Evolutionary conservation across 2,888 invertebrate genomes (phyloP).

Genomic region (Neria commutata): DNA sequence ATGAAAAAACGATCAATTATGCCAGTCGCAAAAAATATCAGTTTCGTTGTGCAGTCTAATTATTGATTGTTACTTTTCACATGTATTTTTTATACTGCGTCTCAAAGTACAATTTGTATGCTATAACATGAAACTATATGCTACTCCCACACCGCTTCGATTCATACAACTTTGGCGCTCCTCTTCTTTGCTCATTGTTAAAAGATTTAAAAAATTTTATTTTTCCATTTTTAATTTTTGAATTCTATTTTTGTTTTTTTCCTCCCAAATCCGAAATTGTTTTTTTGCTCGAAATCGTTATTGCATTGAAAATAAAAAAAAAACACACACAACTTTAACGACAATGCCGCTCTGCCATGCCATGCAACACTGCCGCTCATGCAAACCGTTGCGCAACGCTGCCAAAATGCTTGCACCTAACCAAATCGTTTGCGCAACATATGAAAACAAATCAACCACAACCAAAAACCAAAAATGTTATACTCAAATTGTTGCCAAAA

Average conservation of each 20-base stretch:
- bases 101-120: no score
- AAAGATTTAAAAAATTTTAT: slow-evolving; percentile 10
- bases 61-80: no score
- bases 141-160: no score
- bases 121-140: no score
- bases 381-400: slow-evolving; percentile 28
- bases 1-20: no score
- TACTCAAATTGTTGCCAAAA: slow-evolving; percentile 44
- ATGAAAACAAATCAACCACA: slow-evolving; percentile 30
- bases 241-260: slow-evolving; percentile 39
- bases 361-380: slow-evolving; percentile 42
- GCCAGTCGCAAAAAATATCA: no score
- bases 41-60: no score
- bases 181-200: neutral
- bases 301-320: slow-evolving; percentile 13
- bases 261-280: no score
- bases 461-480: slow-evolving; percentile 42
- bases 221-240: slow-evolving; percentile 29
- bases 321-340: slow-evolving; percentile 18
- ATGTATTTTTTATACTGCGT: no score
- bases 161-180: no score
- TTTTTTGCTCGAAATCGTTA: slow-evolving; percentile 28
- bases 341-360: slow-evolving; percentile 65
- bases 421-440: slow-evolving; percentile 18
- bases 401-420: slow-evolving; percentile 23